Evolutionary conservation across 2,888 invertebrate genomes (phyloP).

Genomic region (Dolichopus griseipennis): DNA sequence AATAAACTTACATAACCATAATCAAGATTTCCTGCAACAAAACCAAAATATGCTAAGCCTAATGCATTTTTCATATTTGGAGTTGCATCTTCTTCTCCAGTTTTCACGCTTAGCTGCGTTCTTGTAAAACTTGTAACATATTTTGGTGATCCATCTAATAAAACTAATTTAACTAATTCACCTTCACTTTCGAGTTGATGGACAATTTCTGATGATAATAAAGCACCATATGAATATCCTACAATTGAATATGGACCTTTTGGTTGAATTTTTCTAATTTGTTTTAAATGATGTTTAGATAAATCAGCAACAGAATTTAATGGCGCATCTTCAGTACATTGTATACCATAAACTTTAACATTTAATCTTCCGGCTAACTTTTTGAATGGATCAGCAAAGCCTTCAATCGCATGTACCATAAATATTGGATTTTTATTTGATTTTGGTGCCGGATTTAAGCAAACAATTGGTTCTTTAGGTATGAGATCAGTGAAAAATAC

Average conservation of each 20-base stretch:
- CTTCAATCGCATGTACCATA: conserved; percentile 81
- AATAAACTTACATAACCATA: conserved; percentile 52
- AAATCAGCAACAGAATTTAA: conserved; percentile 60
- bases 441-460: conserved; percentile 49
- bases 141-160: conserved; percentile 85
- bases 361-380: conserved; percentile 63
- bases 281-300: conserved; percentile 61
- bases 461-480: conserved; percentile 63
- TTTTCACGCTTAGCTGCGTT: conserved; percentile 46
- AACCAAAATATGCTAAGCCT: conserved; percentile 73
- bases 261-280: conserved; percentile 67
- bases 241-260: conserved; percentile 78
- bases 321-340: conserved; percentile 73
- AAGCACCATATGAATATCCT: conserved; percentile 94
- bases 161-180: conserved; percentile 45
- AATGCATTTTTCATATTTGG: conserved; percentile 56
- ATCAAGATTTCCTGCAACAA: conserved; percentile 69
- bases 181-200: conserved; percentile 62
- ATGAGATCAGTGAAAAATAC: conserved; percentile 58
- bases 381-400: conserved; percentile 63
- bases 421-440: conserved; percentile 50
- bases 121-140: conserved; percentile 70
- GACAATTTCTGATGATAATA: conserved; percentile 92
- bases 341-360: conserved; percentile 77
- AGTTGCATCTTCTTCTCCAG: conserved; percentile 42